Conservation (phyloP, 2,113 vertebrate genomes). For the Puntigrus tetrazona region DNA sequence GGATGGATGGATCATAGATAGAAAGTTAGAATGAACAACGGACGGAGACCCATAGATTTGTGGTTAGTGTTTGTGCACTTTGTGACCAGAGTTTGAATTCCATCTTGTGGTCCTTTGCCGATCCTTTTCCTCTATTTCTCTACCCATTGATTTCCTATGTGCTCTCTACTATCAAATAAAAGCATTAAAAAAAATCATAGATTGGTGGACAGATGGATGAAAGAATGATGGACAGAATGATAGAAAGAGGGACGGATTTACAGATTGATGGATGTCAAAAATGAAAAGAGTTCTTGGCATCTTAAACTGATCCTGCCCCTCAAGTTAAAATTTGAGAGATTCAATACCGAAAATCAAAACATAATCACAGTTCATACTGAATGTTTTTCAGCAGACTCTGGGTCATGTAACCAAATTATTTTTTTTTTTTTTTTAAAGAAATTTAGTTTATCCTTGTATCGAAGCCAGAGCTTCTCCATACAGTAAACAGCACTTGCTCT, state of each 20-base stretch:
- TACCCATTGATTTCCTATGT: too few relatives aligned
- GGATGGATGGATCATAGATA: too few relatives aligned
- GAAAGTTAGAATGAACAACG: background rate
- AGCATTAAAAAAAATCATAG: background rate
- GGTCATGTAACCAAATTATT: constrained; percentile 48
- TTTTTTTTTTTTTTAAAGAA: constrained; percentile 13
- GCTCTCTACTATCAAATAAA: too few relatives aligned
- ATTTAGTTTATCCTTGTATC: constrained; percentile 52
- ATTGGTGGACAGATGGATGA: background rate
- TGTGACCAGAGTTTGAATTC: too few relatives aligned
- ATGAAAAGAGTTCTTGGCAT: background rate
- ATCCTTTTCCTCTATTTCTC: too few relatives aligned
- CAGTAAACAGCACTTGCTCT: constrained; percentile 73
- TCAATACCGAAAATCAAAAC: background rate
- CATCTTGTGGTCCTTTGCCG: too few relatives aligned
- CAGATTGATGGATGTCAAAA: background rate
- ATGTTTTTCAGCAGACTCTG: constrained; percentile 45
- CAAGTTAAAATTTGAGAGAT: background rate
- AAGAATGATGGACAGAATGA: background rate
- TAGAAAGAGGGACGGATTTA: background rate
- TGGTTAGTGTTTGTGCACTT: too few relatives aligned
- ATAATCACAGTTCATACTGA: background rate
- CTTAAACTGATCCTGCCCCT: background rate
- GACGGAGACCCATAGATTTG: too few relatives aligned
- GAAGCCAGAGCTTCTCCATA: constrained; percentile 69